Conservation (phyloP, 1,140 invertebrate species). For the Oryctes rhinoceros region DNA sequence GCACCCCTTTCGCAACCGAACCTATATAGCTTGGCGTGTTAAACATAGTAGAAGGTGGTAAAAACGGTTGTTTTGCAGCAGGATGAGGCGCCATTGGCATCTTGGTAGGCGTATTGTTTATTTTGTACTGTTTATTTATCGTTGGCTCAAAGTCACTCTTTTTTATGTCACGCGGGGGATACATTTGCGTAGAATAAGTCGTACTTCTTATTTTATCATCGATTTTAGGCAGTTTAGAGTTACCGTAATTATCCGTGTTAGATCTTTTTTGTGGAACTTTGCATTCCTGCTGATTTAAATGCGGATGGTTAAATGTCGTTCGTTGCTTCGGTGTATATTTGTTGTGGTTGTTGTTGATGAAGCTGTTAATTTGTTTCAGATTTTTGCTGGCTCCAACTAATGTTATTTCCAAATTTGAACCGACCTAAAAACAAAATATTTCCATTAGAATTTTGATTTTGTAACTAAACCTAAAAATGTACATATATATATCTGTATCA, state of each 20-base stretch:
- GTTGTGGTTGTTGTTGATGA: background rate
- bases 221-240: conserved; percentile 42
- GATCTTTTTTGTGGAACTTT: conserved; percentile 43
- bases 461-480: too few species aligned
- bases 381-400: conserved; percentile 60
- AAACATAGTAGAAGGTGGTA: background rate
- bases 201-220: conserved; percentile 48
- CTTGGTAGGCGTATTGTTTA: background rate
- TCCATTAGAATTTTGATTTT: background rate
- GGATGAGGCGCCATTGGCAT: conserved; percentile 38
- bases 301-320: background rate
- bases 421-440: background rate
- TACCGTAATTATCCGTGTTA: conserved; percentile 41
- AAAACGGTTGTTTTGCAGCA: conserved; percentile 11
- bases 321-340: conserved; percentile 17
- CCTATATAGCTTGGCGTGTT: conserved; percentile 13
- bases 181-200: conserved; percentile 43
- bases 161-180: conserved; percentile 43
- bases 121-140: conserved; percentile 39
- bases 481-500: too few species aligned
- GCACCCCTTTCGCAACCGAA: conserved; percentile 31
- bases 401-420: conserved; percentile 69
- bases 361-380: conserved; percentile 1
- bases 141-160: conserved; percentile 43
- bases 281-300: background rate